These are phyloP conservation scores for Paedocypris micromegethes DNA, from an alignment of 2,797 vertebrate genomes.

Conservation along the genomic window DNA sequence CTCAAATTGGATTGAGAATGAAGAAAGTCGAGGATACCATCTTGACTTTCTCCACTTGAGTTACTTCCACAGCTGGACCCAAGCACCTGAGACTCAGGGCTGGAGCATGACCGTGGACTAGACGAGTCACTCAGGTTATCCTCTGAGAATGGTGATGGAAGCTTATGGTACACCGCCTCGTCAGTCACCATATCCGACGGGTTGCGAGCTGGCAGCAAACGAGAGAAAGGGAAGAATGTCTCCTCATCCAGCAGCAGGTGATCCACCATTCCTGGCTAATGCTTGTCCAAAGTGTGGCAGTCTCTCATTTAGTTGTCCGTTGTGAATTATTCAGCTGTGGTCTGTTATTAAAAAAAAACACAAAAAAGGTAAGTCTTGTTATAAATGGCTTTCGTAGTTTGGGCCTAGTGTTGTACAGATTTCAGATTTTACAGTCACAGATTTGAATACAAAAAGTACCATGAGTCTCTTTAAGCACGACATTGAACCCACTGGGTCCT, in stretches of 20 bases:
- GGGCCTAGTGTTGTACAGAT: too few relatives aligned
- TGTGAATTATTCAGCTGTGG: conserved; percentile 6
- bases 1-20: conserved; percentile 82
- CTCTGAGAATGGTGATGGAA: conserved; percentile 85
- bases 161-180: conserved; percentile 77
- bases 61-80: conserved; percentile 83
- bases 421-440: too few relatives aligned
- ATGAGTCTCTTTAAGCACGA: too few relatives aligned
- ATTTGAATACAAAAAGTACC: too few relatives aligned
- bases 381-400: background rate
- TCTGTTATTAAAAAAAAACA: conserved; percentile 1
- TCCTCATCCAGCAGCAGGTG: conserved; percentile 87
- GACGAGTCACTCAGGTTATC: conserved; percentile 86
- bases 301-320: conserved; percentile 31
- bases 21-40: conserved; percentile 86
- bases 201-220: conserved; percentile 58
- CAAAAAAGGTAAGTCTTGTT: background rate
- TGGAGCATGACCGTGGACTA: conserved; percentile 88
- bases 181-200: conserved; percentile 77
- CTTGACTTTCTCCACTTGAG: conserved; percentile 78
- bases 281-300: conserved; percentile 31
- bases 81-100: conserved; percentile 82
- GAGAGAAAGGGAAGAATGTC: conserved; percentile 74
- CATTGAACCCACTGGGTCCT: too few relatives aligned
- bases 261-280: conserved; percentile 83